Evolutionary conservation across 2,113 vertebrate species (phyloP), one percentile per base, ranked within the genome.

Genomic region (Dipodomys merriami): DNA sequence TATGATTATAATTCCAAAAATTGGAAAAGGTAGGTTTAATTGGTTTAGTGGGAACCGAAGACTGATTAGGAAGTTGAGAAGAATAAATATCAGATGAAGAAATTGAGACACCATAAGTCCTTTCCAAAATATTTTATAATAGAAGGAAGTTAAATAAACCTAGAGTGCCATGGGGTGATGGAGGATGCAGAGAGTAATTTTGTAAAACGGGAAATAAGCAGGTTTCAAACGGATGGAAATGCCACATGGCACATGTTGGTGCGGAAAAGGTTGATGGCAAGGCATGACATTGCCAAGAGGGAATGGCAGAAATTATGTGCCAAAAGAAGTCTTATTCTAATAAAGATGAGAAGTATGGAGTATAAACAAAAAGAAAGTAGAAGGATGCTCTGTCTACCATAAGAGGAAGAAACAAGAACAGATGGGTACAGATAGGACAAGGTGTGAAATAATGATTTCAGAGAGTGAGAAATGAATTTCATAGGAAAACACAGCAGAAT

Each of bases 401-500:
- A 89, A 83, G 62, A 6, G 4, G 29, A 25, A 33, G 86, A 94
- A 83, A 62, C 53, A 81, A 57, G 20, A 88, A 13, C 62, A 84
- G 57, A 67, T 35, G 78, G 9, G 39, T 39, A 4, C 2, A 67
- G 9, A 74, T 11, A 72, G 71, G 46, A 88, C 39, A 83, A 69
- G 27, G 49, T 76, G 13, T 92, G 65, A 94, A 95, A 84, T 80
- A 77, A 86, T 91, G 65, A 83, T 79, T 92, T 92, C 76, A 79
- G 9, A 90, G 27, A 87, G 20, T 83, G 71, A 94, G 49, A 94
- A 94, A 91, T 69, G 73, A 78, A 73, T 90, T 74, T 83, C 25
- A 82, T 35, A 82, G 69, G 25, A 89, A 91, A 96, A 93, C 77
- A 91, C 27, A 80, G 57, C 65, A 91, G 68, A 94, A 95, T 67